A percentile compares a stretch with the other conserved stretches of the same genome.
Evolutionary conservation across 1,140 invertebrate genomes (phyloP).

Genomic region (Belonocnema kinseyi): DNA sequence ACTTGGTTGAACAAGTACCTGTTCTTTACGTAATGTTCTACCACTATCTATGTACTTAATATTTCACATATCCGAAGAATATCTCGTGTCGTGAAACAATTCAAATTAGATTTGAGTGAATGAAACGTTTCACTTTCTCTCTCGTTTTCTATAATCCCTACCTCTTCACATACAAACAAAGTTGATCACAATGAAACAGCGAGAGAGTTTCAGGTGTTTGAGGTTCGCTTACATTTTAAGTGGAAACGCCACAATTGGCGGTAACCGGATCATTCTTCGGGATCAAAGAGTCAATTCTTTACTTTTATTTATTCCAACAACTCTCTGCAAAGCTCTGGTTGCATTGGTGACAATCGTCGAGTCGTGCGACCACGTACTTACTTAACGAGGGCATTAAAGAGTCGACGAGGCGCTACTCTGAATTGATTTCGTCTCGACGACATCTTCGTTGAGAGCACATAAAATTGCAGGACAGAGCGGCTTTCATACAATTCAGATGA

Average conservation of each 20-base stretch:
- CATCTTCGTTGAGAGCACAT: background rate
- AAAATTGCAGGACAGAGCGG: too few species aligned
- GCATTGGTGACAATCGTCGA: slow-evolving; percentile 1
- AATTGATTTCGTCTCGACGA: slow-evolving; percentile 16
- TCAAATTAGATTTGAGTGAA: background rate
- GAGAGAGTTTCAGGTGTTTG: slow-evolving; percentile 17
- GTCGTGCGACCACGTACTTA: slow-evolving; percentile 5
- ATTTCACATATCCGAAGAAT: background rate
- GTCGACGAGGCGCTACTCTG: slow-evolving; percentile 11
- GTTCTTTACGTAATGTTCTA: background rate
- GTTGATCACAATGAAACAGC: slow-evolving; percentile 3
- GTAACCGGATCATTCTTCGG: slow-evolving; percentile 2
- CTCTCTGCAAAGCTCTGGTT: background rate
- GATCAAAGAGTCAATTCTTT: slow-evolving; percentile 26
- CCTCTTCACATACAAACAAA: slow-evolving; percentile 14
- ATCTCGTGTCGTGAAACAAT: background rate
- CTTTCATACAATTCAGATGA: too few species aligned
- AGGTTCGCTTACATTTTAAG: slow-evolving; percentile 19
- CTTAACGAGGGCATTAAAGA: slow-evolving; percentile 12
- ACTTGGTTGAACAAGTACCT: background rate
- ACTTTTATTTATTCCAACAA: background rate
- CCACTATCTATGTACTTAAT: background rate
- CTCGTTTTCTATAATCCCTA: background rate
- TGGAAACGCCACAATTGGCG: slow-evolving; percentile 4
- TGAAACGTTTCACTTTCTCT: background rate